Conservation (phyloP, 1,140 invertebrate species). For the Marisa cornuarietis region DNA sequence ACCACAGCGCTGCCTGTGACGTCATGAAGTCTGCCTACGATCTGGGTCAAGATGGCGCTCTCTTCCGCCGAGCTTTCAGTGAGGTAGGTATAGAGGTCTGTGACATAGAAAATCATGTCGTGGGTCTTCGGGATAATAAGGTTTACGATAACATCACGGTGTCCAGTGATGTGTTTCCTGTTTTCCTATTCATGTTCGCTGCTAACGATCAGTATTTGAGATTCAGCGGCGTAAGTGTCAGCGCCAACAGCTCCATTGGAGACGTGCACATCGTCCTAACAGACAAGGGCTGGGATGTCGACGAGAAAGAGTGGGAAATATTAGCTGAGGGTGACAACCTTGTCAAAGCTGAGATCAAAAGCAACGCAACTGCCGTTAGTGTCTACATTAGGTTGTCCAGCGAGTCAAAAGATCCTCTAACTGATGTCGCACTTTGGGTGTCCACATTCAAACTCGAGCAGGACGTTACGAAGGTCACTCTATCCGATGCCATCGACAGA, state of each 20-base stretch:
- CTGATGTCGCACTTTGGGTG: background rate
- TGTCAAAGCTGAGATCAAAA: background rate
- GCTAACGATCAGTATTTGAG: background rate
- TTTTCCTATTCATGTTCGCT: slow-evolving; percentile 7
- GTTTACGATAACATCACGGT: slow-evolving; percentile 13
- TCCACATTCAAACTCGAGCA: background rate
- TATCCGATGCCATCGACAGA: background rate
- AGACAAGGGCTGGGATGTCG: background rate
- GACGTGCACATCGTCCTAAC: slow-evolving; percentile 3
- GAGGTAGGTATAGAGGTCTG: slow-evolving; percentile 37
- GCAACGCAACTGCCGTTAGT: background rate
- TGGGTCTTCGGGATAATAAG: slow-evolving; percentile 17
- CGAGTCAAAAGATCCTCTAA: background rate
- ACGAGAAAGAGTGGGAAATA: background rate
- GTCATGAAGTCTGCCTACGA: slow-evolving; percentile 46
- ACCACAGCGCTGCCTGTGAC: slow-evolving; percentile 39
- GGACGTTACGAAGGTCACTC: background rate
- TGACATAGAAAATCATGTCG: slow-evolving; percentile 23
- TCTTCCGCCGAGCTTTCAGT: slow-evolving; percentile 20
- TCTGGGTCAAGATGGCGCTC: slow-evolving; percentile 24
- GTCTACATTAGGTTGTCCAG: background rate
- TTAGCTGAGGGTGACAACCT: background rate
- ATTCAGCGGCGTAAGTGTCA: background rate
- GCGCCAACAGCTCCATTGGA: slow-evolving; percentile 1
- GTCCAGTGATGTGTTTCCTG: slow-evolving; percentile 10